Percentiles rank a stretch among this genome's conserved stretches.
These are phyloP conservation scores for Cinclus mexicanus DNA, from an alignment of 2,113 vertebrate species.

Conservation along the genomic window DNA sequence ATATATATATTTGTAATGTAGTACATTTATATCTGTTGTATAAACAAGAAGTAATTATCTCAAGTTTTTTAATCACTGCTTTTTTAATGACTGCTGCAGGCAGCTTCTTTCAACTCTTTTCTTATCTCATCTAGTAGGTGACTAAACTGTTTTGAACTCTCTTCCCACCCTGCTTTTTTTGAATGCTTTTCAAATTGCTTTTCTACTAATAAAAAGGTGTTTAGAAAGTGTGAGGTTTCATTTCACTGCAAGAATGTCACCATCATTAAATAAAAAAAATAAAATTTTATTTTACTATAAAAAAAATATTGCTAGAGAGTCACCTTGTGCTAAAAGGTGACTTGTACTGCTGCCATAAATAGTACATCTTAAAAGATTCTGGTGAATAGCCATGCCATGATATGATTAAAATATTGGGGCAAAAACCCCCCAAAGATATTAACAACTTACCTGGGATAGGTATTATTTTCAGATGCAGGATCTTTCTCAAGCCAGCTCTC, in stretches of 20 bases:
- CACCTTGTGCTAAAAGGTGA: background rate
- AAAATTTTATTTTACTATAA: background rate
- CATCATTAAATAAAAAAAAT: background rate
- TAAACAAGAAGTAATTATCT: background rate
- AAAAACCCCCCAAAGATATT: background rate
- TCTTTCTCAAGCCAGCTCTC: constrained; percentile 93
- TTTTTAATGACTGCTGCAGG: background rate
- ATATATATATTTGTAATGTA: background rate
- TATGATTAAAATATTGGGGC: background rate
- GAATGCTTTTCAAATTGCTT: background rate
- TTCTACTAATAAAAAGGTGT: background rate
- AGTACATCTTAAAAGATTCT: background rate
- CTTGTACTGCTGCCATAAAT: background rate
- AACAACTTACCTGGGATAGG: constrained; percentile 81
- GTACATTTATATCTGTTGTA: background rate
- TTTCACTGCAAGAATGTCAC: background rate
- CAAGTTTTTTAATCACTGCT: background rate
- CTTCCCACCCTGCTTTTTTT: background rate
- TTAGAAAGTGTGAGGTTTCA: background rate
- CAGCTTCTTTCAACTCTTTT: background rate
- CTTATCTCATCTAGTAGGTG: background rate
- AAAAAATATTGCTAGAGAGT: background rate
- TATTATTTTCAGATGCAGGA: constrained; percentile 79
- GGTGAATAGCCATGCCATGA: background rate
- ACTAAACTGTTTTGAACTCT: background rate